Evolutionary conservation across 2,888 invertebrate genomes (phyloP).

Genomic region (Orchesella flavescens): DNA sequence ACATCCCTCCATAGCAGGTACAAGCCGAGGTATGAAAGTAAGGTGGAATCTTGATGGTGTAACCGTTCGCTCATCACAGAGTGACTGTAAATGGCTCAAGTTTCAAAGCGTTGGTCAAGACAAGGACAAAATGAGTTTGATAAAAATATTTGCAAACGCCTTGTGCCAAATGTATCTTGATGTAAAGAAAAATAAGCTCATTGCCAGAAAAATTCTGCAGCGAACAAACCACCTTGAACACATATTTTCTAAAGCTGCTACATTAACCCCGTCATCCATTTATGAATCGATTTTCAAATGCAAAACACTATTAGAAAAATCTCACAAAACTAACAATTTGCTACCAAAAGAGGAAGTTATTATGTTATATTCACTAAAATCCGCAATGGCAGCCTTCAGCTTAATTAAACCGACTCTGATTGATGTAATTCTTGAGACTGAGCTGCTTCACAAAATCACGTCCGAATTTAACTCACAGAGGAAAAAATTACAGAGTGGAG

Average conservation of each 20-base stretch:
- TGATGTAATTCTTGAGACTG: background rate
- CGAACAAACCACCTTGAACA: background rate
- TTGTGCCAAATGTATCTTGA: background rate
- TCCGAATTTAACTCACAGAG: background rate
- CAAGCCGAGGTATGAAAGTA: constrained; percentile 15
- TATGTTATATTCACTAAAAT: constrained; percentile 34
- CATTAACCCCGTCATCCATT: background rate
- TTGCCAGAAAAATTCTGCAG: constrained; percentile 18
- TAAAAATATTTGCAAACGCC: constrained; percentile 3
- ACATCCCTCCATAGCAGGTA: background rate
- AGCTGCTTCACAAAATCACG: background rate
- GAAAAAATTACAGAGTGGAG: constrained; percentile 8
- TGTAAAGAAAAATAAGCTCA: background rate
- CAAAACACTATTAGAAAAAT: constrained; percentile 6
- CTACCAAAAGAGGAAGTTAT: constrained; percentile 43
- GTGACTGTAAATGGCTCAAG: constrained; percentile 24
- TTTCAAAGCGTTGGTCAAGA: constrained; percentile 30
- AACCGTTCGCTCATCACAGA: constrained; percentile 12
- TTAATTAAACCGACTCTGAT: constrained; percentile 8
- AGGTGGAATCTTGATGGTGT: constrained; percentile 46
- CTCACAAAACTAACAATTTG: background rate
- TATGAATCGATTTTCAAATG: constrained; percentile 17
- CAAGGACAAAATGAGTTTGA: constrained; percentile 4
- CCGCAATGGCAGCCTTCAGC: constrained; percentile 24
- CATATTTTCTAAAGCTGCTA: background rate